Conservation (phyloP, 2,113 vertebrate species). For the Corythaixoides concolor region DNA sequence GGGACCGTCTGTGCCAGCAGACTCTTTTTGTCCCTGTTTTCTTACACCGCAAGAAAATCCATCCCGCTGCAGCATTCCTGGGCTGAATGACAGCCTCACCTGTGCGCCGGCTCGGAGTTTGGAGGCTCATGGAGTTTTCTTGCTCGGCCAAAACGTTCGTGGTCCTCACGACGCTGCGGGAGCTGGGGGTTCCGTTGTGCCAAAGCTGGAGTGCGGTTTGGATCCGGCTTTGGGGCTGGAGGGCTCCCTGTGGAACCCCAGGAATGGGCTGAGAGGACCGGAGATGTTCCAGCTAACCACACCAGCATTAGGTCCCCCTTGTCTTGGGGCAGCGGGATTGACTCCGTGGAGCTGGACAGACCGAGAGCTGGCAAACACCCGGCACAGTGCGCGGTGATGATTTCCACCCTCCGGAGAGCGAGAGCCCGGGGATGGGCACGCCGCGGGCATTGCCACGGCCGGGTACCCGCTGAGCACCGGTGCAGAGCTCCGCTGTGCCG, state of each 20-base stretch:
- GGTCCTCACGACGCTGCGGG: accelerated
- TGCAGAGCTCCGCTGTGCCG: background rate
- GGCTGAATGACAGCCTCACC: accelerated
- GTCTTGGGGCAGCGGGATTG: background rate
- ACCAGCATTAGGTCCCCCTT: accelerated
- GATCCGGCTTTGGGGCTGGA: background rate
- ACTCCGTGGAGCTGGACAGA: background rate
- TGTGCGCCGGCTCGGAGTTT: accelerated
- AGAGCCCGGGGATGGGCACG: background rate
- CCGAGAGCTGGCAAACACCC: background rate
- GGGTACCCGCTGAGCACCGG: background rate
- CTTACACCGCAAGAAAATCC: background rate
- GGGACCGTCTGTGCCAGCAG: background rate
- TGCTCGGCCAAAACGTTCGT: accelerated
- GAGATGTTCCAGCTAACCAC: accelerated
- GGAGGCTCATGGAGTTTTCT: background rate
- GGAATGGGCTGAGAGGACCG: background rate
- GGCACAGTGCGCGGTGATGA: background rate
- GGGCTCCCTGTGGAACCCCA: background rate
- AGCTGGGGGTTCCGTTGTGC: accelerated
- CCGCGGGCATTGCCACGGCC: background rate
- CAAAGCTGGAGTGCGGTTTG: accelerated
- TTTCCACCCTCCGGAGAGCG: background rate
- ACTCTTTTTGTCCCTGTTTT: background rate
- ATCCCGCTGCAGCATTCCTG: background rate